Evolutionary conservation across 1,140 invertebrate species (phyloP), one percentile per base, ranked within the genome.

Genomic region (Bombus superbus): DNA sequence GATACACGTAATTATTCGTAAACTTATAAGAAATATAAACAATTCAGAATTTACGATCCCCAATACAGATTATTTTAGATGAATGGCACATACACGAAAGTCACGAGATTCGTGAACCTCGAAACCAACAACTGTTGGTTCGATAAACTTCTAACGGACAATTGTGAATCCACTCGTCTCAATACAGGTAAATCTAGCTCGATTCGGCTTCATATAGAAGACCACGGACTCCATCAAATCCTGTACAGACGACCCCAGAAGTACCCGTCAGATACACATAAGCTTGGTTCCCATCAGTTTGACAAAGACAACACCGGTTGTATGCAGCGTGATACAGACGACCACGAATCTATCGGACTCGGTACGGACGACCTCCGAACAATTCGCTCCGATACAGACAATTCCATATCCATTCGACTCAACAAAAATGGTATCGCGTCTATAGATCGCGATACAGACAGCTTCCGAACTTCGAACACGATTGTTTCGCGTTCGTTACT

Each of bases 61-160:
- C 32, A 22, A 38, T 22, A 1, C 35, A 38, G 66, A 25, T 38
- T 18, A 8, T 38, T 25, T 38, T 35, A 38, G 35, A 38, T 22
- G 32, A 38, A 68, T 38, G 35, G 35, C 18, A 8, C 66, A 3
- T 15, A 32, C n/a, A 32, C 22, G 9, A 9, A 68, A 38, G 35
- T 32, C 64, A 32, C 18, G 3, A 38, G 35, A 68, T 38, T 38
- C 66, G 66, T 38, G 40, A 68, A 68, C 66, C 66, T 68, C 66
- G 66, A 68, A 35, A 68, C 35, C 35, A 38, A 68, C 66, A 68
- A 68, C 66, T 38, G 66, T 68, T 68, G 35, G 66, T 68, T 68
- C 66, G 10, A 68, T 68, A 68, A 68, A 68, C 66, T 68, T 68
- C 66, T 68, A 68, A 68, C 66, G 25, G 66, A 68, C 66, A 68